Evolutionary conservation across 2,797 vertebrate species (phyloP).

Genomic region (Hylomyscus alleni): DNA sequence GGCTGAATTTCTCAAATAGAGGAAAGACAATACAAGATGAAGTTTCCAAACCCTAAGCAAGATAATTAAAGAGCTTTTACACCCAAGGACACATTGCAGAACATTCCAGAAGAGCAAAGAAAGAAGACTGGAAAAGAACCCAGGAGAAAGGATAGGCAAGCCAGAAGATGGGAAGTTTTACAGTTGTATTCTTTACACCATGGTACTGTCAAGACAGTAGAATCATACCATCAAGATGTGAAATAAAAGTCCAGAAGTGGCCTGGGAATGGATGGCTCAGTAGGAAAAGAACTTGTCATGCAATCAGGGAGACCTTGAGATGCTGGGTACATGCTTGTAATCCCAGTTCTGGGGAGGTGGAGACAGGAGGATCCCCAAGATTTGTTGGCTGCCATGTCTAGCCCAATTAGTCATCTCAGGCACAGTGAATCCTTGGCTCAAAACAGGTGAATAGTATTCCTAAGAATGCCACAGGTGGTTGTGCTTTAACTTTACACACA

Average conservation of each 20-base stretch:
- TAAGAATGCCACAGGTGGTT: not conserved
- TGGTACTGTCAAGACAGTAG: not conserved
- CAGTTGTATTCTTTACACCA: conserved; percentile 13
- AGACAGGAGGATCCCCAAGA: not conserved
- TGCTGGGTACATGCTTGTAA: not conserved
- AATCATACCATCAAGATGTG: conserved; percentile 11
- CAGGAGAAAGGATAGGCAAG: not conserved
- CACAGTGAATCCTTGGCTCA: not conserved
- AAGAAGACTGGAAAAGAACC: conserved; percentile 3
- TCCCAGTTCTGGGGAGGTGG: not conserved
- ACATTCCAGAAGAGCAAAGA: not conserved
- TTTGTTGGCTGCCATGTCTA: not conserved
- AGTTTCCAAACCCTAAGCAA: not conserved
- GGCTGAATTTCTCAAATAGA: not conserved
- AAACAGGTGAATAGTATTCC: not conserved
- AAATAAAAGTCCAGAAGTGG: not conserved
- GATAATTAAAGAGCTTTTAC: not conserved
- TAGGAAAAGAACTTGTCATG: not conserved
- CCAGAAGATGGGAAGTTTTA: not conserved
- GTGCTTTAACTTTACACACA: not conserved
- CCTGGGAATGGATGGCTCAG: not conserved
- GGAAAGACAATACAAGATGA: conserved; percentile 1
- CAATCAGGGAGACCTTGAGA: not conserved
- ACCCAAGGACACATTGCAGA: not conserved
- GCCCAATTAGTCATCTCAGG: not conserved